A percentile compares a stretch with the other conserved stretches of the same genome.
Conservation (phyloP, 2,113 vertebrate species). For the Caranx melampygus region DNA sequence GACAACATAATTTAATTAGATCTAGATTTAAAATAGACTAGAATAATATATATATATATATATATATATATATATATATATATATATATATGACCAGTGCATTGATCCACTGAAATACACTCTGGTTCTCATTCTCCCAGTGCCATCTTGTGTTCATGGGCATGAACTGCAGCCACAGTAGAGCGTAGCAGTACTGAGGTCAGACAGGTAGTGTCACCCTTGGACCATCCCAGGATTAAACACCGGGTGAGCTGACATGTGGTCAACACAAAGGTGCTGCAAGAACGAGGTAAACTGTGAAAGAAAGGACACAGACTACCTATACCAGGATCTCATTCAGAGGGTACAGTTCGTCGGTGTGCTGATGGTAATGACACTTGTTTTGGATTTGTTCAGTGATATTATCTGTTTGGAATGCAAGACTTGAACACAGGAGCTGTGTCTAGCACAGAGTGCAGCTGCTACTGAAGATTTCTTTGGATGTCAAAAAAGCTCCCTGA, state of each 20-base stretch:
- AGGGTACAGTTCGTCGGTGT: background rate
- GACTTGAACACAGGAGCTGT: background rate
- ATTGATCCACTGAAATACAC: background rate
- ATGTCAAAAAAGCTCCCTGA: background rate
- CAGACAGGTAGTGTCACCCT: conserved; percentile 69
- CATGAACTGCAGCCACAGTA: conserved; percentile 33
- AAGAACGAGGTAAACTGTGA: background rate
- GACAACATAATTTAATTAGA: too few species aligned
- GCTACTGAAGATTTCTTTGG: background rate
- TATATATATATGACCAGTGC: too few species aligned
- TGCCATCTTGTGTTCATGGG: conserved; percentile 62
- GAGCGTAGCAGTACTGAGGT: conserved; percentile 53
- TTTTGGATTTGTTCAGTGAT: background rate
- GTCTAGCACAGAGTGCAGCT: background rate
- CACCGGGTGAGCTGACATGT: background rate
- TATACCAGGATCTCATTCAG: background rate
- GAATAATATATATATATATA: too few species aligned
- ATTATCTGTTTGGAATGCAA: background rate
- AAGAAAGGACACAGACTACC: background rate
- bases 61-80: too few species aligned
- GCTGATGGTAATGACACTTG: background rate
- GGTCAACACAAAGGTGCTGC: background rate
- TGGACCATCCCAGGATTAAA: conserved; percentile 19
- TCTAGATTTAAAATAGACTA: too few species aligned
- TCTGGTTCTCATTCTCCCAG: conserved; percentile 21